phyloP scores from a whole-genome alignment of 2,113 vertebrate species.

The Coreoperca whiteheadi region DNA sequence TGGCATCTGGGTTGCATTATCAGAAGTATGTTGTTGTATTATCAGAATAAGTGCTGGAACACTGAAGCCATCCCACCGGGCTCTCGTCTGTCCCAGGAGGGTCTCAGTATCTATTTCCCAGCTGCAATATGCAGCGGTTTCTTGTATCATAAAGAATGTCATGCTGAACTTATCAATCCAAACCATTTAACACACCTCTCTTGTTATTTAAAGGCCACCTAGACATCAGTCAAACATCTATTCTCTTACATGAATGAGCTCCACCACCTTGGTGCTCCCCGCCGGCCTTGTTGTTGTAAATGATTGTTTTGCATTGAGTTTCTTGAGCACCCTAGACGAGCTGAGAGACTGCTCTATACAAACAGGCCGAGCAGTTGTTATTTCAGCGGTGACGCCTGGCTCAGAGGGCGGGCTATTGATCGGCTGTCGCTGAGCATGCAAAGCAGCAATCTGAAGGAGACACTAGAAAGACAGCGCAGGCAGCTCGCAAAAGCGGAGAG shows the following conservation, averaged over 20 bases:
- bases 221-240: conserved; percentile 27
- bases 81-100: conserved; percentile 36
- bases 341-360: conserved; percentile 75
- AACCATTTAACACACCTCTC: conserved; percentile 25
- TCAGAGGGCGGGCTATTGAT: conserved; percentile 71
- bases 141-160: conserved; percentile 10
- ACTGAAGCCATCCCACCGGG: conserved; percentile 45
- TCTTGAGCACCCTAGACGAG: conserved; percentile 55
- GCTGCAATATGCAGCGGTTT: conserved; percentile 18
- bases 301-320: conserved; percentile 77
- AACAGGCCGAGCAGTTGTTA: conserved; percentile 76
- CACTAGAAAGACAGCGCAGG: conserved; percentile 57
- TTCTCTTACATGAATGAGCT: conserved; percentile 36
- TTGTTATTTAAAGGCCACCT: conserved; percentile 45
- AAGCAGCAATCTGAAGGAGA: conserved; percentile 76
- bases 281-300: conserved; percentile 65
- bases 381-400: conserved; percentile 69
- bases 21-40: conserved; percentile 72
- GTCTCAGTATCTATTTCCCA: conserved; percentile 16
- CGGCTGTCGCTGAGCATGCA: conserved; percentile 74
- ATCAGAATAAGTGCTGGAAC: conserved; percentile 69
- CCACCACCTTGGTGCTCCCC: conserved; percentile 18
- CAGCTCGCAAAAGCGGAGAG: conserved; percentile 18
- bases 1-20: conserved; percentile 78
- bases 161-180: conserved; percentile 22